Base-by-base conservation (phyloP, 1,140 invertebrate genomes). In the Drosophila simulans region DNA sequence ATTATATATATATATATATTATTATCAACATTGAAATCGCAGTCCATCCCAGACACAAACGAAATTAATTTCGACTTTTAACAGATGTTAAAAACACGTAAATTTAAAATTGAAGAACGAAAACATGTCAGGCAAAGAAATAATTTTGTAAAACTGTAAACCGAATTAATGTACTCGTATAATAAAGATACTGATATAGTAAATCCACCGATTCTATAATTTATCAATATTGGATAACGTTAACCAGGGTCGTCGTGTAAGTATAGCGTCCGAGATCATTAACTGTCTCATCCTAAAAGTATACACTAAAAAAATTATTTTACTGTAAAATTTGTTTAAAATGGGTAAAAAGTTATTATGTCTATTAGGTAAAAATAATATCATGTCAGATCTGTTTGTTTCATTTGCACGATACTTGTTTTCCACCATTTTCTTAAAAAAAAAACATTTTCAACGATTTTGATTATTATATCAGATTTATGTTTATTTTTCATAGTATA, bases 111-210 rank as follows among this genome's bases (percentile, higher is more conserved):
- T 25, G 49, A 31, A 27, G 17, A 70, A 40, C 51, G 27, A 42
- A 70, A 31, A 8, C 46, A 10, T 39, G 31, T 60, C 25, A 45
- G 34, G 22, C 45, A 51, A 15, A 46, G 13, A 59, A 46, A 37
- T 49, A 49, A 73, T 60, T 62, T 73, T 63, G 60, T 74, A 58
- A 35, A 69, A 59, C 46, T 42, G 49, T 42, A 65, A 73, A 73
- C 69, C 73, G 31, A 73, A 66, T 53, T 76, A 75, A 48, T 76
- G 35, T 76, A 76, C 53, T 76, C 71, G 73, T 68, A 56, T 66
- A 76, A 76, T 66, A 76, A 76, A 74, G 20, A 75, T 75, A 56
- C 48, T 53, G 54, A 58, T 56, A 70, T 57, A 70, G 66, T 57
- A 57, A 56, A 25, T 12, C 2, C 7, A 13, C n/a, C 4, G n/a